These are phyloP conservation scores for Amblyraja radiata DNA, from an alignment of 2,797 vertebrate species.

Conservation along the genomic window DNA sequence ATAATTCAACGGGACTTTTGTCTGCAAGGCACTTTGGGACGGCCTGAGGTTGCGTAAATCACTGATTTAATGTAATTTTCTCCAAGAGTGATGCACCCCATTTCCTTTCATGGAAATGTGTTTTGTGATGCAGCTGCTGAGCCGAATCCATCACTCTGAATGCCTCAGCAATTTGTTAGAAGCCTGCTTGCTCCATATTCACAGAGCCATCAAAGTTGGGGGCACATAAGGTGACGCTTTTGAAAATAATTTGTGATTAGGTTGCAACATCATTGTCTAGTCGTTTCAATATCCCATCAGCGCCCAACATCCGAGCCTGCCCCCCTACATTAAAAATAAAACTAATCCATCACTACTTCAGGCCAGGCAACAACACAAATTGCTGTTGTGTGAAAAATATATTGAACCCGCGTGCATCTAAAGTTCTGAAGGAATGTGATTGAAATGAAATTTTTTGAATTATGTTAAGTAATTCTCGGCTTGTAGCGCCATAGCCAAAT, in stretches of 20 bases:
- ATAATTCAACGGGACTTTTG: too few species aligned
- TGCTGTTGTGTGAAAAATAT: neutral
- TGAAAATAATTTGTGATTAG: slow-evolving; percentile 21
- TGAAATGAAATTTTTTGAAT: too few species aligned
- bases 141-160: neutral
- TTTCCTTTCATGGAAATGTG: neutral
- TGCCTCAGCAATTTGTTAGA: neutral
- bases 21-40: too few species aligned
- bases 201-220: neutral
- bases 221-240: neutral
- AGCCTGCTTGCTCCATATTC: neutral
- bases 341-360: neutral
- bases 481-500: neutral
- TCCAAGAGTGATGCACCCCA: neutral
- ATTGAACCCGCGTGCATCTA: neutral
- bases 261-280: neutral
- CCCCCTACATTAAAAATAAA: neutral
- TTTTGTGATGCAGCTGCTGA: neutral
- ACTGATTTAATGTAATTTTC: neutral
- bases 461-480: neutral
- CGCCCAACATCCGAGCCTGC: neutral
- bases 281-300: neutral
- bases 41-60: too few species aligned
- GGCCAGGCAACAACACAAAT: neutral
- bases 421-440: neutral